These are phyloP conservation scores for Triops cancriformis DNA, from an alignment of 1,140 invertebrate genomes.

Conservation along the genomic window DNA sequence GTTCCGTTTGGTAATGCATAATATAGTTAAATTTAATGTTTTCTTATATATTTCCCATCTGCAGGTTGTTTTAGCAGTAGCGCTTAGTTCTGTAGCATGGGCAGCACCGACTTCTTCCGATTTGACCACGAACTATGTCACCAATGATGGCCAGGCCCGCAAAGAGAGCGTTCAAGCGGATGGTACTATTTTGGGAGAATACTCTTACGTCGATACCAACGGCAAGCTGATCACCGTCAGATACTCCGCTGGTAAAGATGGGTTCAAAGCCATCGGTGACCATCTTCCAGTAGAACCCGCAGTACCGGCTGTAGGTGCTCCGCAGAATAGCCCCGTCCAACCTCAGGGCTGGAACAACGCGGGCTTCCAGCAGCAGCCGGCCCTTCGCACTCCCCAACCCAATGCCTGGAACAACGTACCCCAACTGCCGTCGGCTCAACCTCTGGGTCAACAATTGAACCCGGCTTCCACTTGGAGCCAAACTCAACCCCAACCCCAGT, in stretches of 20 bases:
- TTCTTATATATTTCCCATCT: neutral
- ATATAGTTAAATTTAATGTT: neutral
- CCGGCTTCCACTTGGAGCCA: constrained; percentile 17
- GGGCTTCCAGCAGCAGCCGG: constrained; percentile 33
- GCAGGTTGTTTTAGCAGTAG: neutral
- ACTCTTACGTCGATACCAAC: constrained; percentile 49
- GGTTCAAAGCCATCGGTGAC: constrained; percentile 48
- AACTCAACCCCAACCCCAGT: constrained; percentile 18
- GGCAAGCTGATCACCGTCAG: constrained; percentile 51
- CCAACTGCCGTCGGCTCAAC: constrained; percentile 22
- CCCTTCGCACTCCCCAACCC: constrained; percentile 36
- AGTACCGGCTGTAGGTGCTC: neutral
- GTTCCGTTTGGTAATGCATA: neutral
- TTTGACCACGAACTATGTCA: constrained; percentile 32
- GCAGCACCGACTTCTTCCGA: constrained; percentile 1
- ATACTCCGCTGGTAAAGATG: constrained; percentile 55
- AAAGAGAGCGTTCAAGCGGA: constrained; percentile 32
- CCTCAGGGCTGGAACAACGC: constrained; percentile 10
- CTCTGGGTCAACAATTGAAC: constrained; percentile 21
- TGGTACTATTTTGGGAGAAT: constrained; percentile 47
- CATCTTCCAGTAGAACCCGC: constrained; percentile 37
- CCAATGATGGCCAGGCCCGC: constrained; percentile 30
- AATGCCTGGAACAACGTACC: neutral
- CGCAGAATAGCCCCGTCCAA: constrained; percentile 11
- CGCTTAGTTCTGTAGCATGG: constrained; percentile 3